phyloP scores from a whole-genome alignment of 2,797 vertebrate species.

The Lagocephalus sceleratus region DNA sequence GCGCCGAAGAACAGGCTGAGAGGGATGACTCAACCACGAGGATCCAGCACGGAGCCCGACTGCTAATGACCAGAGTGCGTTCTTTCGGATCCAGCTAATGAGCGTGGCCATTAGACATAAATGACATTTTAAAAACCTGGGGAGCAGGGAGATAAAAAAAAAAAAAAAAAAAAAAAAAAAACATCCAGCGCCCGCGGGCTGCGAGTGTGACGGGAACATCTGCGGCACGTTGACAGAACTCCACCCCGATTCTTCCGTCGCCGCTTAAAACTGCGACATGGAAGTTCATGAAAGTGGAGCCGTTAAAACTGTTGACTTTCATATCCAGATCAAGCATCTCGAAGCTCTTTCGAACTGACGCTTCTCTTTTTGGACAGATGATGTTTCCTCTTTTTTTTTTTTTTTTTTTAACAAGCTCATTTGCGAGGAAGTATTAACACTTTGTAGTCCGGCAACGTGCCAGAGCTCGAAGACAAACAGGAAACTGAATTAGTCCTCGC shows the following conservation, averaged over 20 bases:
- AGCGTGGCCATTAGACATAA: constrained; percentile 75
- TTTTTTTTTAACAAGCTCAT: constrained; percentile 5
- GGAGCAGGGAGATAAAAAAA: constrained; percentile 55
- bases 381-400: constrained; percentile 19
- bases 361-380: constrained; percentile 18
- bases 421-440: neutral
- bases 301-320: constrained; percentile 20
- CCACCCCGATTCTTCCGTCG: constrained; percentile 34
- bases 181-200: constrained; percentile 32
- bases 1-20: constrained; percentile 54
- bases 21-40: constrained; percentile 64
- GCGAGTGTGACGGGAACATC: constrained; percentile 40
- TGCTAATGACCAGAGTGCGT: constrained; percentile 73
- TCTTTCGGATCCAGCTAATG: constrained; percentile 73
- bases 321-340: constrained; percentile 9
- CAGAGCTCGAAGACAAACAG: too few species aligned
- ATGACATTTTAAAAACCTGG: constrained; percentile 72
- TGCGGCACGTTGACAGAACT: constrained; percentile 39
- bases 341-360: neutral
- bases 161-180: too few species aligned
- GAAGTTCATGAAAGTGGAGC: constrained; percentile 26
- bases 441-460: neutral
- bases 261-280: constrained; percentile 11
- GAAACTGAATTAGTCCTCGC: too few species aligned
- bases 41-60: constrained; percentile 58